Evolutionary conservation across 2,797 vertebrate species (phyloP).

Genomic region (Buceros bicornis): DNA sequence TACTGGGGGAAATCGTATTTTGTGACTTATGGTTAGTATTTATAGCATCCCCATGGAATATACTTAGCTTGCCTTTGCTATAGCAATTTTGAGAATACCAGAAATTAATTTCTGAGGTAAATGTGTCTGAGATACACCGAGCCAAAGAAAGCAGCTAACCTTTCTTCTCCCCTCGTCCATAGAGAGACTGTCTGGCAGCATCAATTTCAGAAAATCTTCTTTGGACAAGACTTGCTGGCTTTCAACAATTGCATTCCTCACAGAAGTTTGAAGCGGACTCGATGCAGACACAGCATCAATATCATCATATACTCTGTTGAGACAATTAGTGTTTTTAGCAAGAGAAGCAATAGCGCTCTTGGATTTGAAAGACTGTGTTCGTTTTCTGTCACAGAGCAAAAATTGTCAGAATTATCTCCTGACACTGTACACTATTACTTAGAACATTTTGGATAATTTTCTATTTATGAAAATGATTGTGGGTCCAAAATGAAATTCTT

Average conservation of each 20-base stretch:
- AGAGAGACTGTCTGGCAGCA: constrained; percentile 87
- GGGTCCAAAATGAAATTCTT: not conserved
- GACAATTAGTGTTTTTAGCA: constrained; percentile 55
- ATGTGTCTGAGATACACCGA: not conserved
- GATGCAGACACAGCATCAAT: constrained; percentile 81
- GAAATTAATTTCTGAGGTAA: not conserved
- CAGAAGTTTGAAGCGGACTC: constrained; percentile 80
- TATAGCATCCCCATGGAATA: not conserved
- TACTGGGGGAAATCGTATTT: not conserved
- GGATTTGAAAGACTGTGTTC: not conserved
- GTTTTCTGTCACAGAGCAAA: not conserved
- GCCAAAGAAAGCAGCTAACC: constrained; percentile 79
- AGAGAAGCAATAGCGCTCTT: not conserved
- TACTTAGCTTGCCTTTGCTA: not conserved
- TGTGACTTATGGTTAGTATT: not conserved
- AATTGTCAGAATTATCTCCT: not conserved
- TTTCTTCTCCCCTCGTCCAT: constrained; percentile 87
- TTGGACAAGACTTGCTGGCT: constrained; percentile 88
- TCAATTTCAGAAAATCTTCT: constrained; percentile 92
- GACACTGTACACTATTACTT: not conserved
- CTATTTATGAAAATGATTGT: not conserved
- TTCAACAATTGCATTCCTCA: constrained; percentile 79
- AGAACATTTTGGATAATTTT: not conserved
- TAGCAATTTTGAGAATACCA: not conserved
- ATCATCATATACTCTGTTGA: constrained; percentile 86